Evolutionary conservation across 2,113 vertebrate genomes (phyloP).

Genomic region (Syrmaticus mikado): DNA sequence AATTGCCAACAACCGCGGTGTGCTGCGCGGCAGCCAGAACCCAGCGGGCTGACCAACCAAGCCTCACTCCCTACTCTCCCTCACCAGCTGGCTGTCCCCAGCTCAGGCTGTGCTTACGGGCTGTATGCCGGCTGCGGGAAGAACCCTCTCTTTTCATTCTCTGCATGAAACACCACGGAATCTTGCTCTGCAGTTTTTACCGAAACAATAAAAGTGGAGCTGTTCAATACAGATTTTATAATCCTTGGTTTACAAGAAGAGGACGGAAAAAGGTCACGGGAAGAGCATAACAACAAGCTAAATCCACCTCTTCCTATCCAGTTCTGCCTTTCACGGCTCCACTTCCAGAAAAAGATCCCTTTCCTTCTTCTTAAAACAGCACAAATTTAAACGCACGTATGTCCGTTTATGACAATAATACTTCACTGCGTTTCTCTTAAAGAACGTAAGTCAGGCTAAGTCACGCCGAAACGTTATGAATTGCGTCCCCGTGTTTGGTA

Average conservation of each 20-base stretch:
- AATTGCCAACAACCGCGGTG: neutral
- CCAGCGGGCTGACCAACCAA: slow-evolving; percentile 8
- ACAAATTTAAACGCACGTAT: neutral
- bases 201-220: neutral
- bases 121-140: neutral
- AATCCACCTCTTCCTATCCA: neutral
- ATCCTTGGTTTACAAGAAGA: neutral
- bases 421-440: neutral
- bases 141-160: neutral
- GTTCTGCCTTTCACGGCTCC: neutral
- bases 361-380: neutral
- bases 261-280: neutral
- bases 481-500: neutral
- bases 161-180: neutral
- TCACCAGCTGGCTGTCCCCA: slow-evolving; percentile 33
- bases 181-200: neutral
- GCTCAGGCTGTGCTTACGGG: neutral
- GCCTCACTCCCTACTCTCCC: neutral
- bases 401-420: neutral
- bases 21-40: neutral
- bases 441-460: neutral
- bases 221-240: neutral
- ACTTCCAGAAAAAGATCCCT: slow-evolving; percentile 31
- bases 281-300: neutral
- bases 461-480: neutral